Evolutionary conservation across 1,140 invertebrate genomes (phyloP).

Genomic region (Rhyacophila brunnea): DNA sequence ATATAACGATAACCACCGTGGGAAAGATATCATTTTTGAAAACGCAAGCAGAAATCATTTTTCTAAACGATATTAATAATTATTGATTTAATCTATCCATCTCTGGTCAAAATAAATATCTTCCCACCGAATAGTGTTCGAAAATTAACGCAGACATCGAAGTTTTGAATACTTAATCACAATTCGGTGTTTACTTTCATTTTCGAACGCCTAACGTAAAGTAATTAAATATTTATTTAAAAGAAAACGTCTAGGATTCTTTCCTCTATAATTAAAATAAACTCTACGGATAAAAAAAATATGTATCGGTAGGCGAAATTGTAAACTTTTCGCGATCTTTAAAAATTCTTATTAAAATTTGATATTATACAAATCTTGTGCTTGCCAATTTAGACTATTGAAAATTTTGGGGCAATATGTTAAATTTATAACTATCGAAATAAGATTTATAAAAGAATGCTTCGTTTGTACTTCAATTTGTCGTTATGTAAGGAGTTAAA

Average conservation of each 20-base stretch:
- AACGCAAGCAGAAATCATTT: neutral
- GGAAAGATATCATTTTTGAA: constrained; percentile 14
- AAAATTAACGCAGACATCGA: neutral
- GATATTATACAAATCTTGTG: constrained; percentile 31
- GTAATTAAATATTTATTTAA: too few species aligned
- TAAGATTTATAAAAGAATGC: constrained; percentile 23
- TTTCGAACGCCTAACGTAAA: too few species aligned
- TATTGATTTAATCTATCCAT: neutral
- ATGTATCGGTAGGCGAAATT: constrained; percentile 26
- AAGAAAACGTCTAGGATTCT: constrained; percentile 10
- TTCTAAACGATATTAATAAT: neutral
- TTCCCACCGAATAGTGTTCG: neutral
- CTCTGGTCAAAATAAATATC: constrained; percentile 6
- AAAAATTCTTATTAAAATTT: constrained; percentile 22
- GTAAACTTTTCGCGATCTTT: constrained; percentile 18
- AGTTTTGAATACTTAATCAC: too few species aligned
- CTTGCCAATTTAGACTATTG: constrained; percentile 29
- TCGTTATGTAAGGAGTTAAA: constrained; percentile 29
- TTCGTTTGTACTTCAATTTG: constrained; percentile 32
- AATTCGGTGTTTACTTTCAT: too few species aligned
- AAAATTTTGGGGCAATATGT: constrained; percentile 23
- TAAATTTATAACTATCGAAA: constrained; percentile 6
- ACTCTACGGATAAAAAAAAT: constrained; percentile 19
- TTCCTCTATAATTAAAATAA: constrained; percentile 28
- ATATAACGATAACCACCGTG: constrained; percentile 2